A percentile compares a stretch with the other conserved stretches of the same genome.
phyloP scores from a whole-genome alignment of 2,888 invertebrate genomes.

The Epiblema foenella region DNA sequence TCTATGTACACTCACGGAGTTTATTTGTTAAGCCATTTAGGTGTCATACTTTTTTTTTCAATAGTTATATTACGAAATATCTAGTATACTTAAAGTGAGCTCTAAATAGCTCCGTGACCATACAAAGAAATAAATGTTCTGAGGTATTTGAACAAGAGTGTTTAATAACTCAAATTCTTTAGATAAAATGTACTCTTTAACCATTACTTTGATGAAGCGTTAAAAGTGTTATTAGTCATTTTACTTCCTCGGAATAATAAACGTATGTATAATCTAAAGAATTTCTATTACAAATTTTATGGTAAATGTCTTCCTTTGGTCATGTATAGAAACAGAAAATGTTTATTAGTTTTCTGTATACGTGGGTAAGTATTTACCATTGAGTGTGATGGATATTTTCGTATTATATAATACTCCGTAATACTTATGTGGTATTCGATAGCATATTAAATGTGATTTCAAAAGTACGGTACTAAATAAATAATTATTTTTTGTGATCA shows the following conservation, averaged over 20 bases:
- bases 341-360: neutral
- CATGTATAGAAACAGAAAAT: slow-evolving; percentile 18
- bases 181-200: slow-evolving; percentile 34
- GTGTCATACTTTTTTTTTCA: too few species aligned
- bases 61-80: too few species aligned
- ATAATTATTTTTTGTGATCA: too few species aligned
- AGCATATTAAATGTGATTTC: neutral
- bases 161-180: slow-evolving; percentile 27
- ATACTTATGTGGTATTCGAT: slow-evolving; percentile 6
- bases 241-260: slow-evolving; percentile 20
- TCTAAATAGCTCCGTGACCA: too few species aligned
- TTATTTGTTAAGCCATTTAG: too few species aligned
- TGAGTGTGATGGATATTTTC: neutral
- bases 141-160: neutral
- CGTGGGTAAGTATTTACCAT: neutral
- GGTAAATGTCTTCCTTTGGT: slow-evolving; percentile 32
- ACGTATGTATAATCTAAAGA: slow-evolving; percentile 36
- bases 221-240: slow-evolving; percentile 34
- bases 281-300: slow-evolving; percentile 36
- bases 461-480: neutral
- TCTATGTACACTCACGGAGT: too few species aligned
- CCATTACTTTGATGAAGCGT: slow-evolving; percentile 25
- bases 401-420: neutral
- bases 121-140: neutral
- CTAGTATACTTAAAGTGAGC: too few species aligned